Percentiles rank a stretch among this genome's conserved stretches.
Evolutionary conservation across 2,113 vertebrate species (phyloP).

Genomic region (Megatriorchis doriae): DNA sequence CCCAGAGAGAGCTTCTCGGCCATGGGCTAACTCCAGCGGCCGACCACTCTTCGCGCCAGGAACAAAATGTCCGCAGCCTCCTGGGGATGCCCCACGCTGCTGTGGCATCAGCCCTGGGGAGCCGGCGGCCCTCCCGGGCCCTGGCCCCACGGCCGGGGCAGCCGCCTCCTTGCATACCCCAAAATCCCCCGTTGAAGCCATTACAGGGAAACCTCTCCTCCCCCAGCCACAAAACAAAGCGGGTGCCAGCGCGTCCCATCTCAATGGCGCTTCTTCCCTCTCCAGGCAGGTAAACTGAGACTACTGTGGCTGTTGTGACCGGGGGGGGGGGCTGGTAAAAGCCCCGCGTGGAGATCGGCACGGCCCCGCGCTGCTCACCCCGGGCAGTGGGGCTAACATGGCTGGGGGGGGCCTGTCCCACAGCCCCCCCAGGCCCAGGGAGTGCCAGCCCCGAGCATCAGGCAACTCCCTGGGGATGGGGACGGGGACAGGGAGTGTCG

Average conservation of each 20-base stretch:
- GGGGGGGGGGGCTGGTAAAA: fast-evolving
- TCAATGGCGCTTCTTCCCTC: not conserved
- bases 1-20: not conserved
- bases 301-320: not conserved
- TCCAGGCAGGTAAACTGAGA: not conserved
- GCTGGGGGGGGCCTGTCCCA: not conserved
- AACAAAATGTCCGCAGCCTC: not conserved
- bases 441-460: not conserved
- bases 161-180: not conserved
- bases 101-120: not conserved
- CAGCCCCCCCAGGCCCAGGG: fast-evolving
- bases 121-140: fast-evolving
- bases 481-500: not conserved
- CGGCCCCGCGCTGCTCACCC: fast-evolving
- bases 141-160: fast-evolving
- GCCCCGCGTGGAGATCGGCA: fast-evolving
- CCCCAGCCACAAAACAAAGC: fast-evolving
- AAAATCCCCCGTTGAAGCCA: not conserved
- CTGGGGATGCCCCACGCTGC: not conserved
- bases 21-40: not conserved
- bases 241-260: fast-evolving
- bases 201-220: not conserved
- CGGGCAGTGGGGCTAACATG: not conserved
- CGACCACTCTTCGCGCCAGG: not conserved
- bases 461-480: not conserved